Evolutionary conservation across 2,888 invertebrate species (phyloP), one percentile per base, ranked within the genome.

Genomic region (Xylota sylvarum): DNA sequence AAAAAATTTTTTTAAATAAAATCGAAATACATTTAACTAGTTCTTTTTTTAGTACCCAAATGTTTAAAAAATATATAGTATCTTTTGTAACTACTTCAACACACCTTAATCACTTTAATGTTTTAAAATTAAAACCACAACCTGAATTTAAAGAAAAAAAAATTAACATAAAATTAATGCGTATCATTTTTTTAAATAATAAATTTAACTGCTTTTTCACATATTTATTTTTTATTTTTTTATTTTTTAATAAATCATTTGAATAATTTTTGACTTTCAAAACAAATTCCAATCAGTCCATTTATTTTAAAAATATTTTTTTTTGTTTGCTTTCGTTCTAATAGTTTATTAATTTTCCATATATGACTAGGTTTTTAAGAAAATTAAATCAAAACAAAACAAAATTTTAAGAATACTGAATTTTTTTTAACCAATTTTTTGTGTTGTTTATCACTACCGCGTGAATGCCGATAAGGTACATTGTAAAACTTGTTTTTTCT

Each of bases 81-180:
- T 64, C 32, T 69, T 17, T 55, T 35, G 43, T 67, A 43, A 43
- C 35, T 10, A 67, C 60, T 73, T 85, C 58, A 76, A 81, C 65
- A 81, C 70, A 81, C 76, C 76, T 72, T 85, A 85, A 76, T 80
- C 65, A 80, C 35, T 72, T 72, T 65, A 64, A 65, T 64, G 32
- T 62, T 80, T 80, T 73, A 73, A 86, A 73, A 82, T 82, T 82
- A 82, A 78, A 73, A 86, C 86, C 86, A 86, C 86, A 86, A 86
- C 86, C 86, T 82, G 77, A 82, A 72, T 81, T 77, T 85, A 76
- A 81, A 76, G 65, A 77, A 78, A 35, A 48, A 64, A 55, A 50
- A 64, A 76, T 40, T 27, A 48, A 76, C 23, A 81, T 65, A 73
- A 58, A 76, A 80, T 65, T 56, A 65, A 60, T 67, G 60, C 52